A percentile compares a stretch with the other conserved stretches of the same genome.
These are phyloP conservation scores for Trematomus bernacchii DNA, from an alignment of 2,797 vertebrate genomes.

Conservation along the genomic window DNA sequence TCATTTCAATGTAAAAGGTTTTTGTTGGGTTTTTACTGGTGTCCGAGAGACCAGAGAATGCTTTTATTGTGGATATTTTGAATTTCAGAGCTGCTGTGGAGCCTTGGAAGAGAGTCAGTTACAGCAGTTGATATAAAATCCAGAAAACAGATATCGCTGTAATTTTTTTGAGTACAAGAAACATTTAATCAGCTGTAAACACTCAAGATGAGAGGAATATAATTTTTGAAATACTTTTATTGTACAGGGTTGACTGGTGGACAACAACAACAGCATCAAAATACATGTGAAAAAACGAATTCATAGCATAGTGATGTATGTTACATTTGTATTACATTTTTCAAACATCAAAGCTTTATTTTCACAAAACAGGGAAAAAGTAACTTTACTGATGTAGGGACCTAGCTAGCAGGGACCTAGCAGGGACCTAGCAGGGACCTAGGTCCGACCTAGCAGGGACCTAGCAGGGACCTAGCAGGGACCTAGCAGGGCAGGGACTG, in stretches of 20 bases:
- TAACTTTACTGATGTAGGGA: background rate
- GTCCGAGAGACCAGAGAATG: background rate
- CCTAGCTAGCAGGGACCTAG: conserved; percentile 7
- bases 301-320: background rate
- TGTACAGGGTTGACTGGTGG: background rate
- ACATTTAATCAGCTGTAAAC: conserved; percentile 9
- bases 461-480: too few relatives aligned
- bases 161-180: background rate
- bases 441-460: too few relatives aligned
- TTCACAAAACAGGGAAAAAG: conserved; percentile 14
- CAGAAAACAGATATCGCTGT: background rate
- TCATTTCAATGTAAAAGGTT: background rate
- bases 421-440: background rate
- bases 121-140: background rate
- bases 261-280: background rate
- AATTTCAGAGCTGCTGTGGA: background rate
- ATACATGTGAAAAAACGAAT: background rate
- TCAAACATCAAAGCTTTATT: conserved; percentile 26
- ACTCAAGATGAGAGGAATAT: background rate
- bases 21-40: background rate
- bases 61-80: background rate
- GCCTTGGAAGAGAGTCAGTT: background rate
- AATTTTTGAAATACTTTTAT: background rate
- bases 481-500: too few relatives aligned
- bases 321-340: conserved; percentile 17